These are phyloP conservation scores for Venturia canescens DNA, from an alignment of 1,140 invertebrate species.

Conservation along the genomic window DNA sequence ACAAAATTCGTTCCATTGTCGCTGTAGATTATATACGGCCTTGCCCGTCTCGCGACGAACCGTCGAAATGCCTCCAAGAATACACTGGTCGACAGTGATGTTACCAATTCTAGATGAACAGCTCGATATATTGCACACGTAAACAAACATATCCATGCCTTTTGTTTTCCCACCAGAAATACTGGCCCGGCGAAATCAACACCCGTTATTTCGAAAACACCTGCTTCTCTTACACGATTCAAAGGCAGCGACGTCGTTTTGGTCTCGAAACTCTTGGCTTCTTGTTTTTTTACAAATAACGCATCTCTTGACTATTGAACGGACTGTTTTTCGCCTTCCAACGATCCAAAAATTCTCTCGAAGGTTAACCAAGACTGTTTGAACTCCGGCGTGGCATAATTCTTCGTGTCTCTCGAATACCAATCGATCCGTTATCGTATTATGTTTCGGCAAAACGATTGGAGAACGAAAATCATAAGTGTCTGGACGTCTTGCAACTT, in stretches of 20 bases:
- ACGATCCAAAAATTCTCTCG: constrained; percentile 60
- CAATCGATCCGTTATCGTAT: constrained; percentile 51
- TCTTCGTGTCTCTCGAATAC: constrained; percentile 55
- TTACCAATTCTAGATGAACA: constrained; percentile 68
- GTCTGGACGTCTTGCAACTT: constrained; percentile 55
- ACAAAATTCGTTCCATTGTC: constrained; percentile 72
- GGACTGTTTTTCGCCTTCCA: constrained; percentile 39
- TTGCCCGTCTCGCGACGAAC: constrained; percentile 65
- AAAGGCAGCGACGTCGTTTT: constrained; percentile 44
- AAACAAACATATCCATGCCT: constrained; percentile 66
- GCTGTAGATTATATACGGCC: constrained; percentile 66
- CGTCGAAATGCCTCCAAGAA: constrained; percentile 63
- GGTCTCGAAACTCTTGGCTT: constrained; percentile 4
- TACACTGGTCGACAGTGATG: constrained; percentile 57
- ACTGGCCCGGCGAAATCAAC: constrained; percentile 66
- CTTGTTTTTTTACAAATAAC: constrained; percentile 39
- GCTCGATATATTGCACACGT: constrained; percentile 67
- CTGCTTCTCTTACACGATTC: constrained; percentile 55
- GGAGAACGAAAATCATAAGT: constrained; percentile 57
- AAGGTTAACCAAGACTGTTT: constrained; percentile 54
- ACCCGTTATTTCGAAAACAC: constrained; percentile 62
- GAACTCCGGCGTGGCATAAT: constrained; percentile 56
- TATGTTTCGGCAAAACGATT: constrained; percentile 58
- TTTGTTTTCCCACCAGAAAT: constrained; percentile 46
- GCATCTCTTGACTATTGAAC: constrained; percentile 36